Evolutionary conservation across 35 echinoderm and acorn worm species (phyloP).

Genomic region (Heliocidaris erythrogramma): DNA sequence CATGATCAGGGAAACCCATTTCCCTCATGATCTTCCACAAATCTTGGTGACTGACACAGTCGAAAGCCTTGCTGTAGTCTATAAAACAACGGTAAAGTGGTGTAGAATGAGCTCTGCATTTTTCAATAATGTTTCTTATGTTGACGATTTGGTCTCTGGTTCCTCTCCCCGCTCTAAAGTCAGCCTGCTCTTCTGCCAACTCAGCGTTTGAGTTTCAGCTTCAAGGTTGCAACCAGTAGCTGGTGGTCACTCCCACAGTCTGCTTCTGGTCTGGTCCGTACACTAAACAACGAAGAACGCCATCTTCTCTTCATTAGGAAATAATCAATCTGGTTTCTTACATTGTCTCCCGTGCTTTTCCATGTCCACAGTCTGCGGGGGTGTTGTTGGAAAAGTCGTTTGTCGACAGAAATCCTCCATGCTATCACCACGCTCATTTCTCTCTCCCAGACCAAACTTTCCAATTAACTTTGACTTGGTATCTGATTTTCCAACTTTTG

Average conservation of each 20-base stretch:
- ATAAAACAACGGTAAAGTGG: slow-evolving; percentile 23
- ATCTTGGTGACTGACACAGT: slow-evolving; percentile 28
- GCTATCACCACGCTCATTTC: slow-evolving; percentile 61
- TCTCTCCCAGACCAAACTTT: slow-evolving; percentile 48
- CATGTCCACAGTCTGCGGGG: slow-evolving; percentile 47
- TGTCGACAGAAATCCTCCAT: slow-evolving; percentile 46
- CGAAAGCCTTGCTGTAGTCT: slow-evolving; percentile 39
- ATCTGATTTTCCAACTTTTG: slow-evolving; percentile 56
- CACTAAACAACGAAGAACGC: neutral
- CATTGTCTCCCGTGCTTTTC: slow-evolving; percentile 36
- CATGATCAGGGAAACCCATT: slow-evolving; percentile 34
- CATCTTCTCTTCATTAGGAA: slow-evolving; percentile 49
- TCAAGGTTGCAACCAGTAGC: slow-evolving; percentile 19
- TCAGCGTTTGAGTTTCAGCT: neutral
- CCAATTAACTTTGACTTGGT: neutral
- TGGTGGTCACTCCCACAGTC: slow-evolving; percentile 46
- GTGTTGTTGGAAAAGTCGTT: slow-evolving; percentile 60
- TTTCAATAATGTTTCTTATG: too few species aligned
- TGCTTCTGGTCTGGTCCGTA: slow-evolving; percentile 37
- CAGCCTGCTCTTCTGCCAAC: slow-evolving; percentile 30
- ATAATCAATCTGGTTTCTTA: slow-evolving; percentile 71
- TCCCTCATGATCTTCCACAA: slow-evolving; percentile 36
- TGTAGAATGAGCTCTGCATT: too few species aligned
- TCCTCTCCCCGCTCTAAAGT: slow-evolving; percentile 26
- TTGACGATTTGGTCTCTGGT: slow-evolving; percentile 46